Percentiles rank a stretch among this genome's conserved stretches.
These are phyloP conservation scores for Hydropsyche tenuis DNA, from an alignment of 1,140 invertebrate genomes.

Conservation along the genomic window DNA sequence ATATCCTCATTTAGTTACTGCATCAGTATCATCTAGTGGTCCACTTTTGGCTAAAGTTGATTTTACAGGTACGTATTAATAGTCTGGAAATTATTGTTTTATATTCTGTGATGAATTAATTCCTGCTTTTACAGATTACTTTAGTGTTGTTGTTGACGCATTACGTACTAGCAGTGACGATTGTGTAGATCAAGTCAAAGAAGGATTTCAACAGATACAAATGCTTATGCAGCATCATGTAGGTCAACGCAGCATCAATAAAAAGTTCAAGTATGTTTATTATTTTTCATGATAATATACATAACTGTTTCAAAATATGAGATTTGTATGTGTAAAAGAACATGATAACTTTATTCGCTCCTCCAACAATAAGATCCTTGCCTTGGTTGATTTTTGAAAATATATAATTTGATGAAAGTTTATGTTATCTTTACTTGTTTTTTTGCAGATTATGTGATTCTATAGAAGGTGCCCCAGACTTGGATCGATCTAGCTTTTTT, in stretches of 20 bases:
- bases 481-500: conserved; percentile 83
- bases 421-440: conserved; percentile 28
- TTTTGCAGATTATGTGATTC: conserved; percentile 77
- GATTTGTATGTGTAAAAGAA: no score
- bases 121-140: conserved; percentile 71
- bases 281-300: no score
- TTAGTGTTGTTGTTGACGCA: conserved; percentile 73
- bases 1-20: conserved; percentile 88
- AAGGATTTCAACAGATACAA: conserved; percentile 71
- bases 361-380: no score
- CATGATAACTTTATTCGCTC: no score
- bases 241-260: conserved; percentile 68
- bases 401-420: no score
- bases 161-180: conserved; percentile 65
- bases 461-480: conserved; percentile 69
- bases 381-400: no score
- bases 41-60: conserved; percentile 84
- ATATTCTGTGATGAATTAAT: not conserved
- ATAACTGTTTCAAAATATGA: no score
- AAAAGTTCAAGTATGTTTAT: conserved; percentile 69
- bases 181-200: conserved; percentile 70
- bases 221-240: conserved; percentile 66
- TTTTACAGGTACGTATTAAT: conserved; percentile 70
- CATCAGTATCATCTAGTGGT: conserved; percentile 86
- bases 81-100: conserved; percentile 18